Conservation (phyloP, 1,140 invertebrate genomes). For the Ladona fulva region DNA sequence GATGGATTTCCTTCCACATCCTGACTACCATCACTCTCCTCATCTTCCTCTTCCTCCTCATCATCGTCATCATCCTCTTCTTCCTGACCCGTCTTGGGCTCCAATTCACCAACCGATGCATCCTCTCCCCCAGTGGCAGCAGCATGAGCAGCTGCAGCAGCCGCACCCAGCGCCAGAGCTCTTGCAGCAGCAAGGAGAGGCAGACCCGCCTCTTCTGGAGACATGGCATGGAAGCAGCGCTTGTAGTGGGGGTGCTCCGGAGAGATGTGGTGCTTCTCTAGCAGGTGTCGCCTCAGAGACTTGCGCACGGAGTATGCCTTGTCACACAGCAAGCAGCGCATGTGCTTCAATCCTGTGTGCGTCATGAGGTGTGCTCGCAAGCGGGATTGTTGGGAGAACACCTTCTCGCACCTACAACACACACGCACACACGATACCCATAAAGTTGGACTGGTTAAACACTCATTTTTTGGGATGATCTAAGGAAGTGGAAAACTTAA, state of each 20-base stretch:
- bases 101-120: not conserved
- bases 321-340: conserved; percentile 25
- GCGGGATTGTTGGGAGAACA: conserved; percentile 7
- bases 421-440: not conserved
- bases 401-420: conserved; percentile 15
- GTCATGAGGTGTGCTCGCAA: conserved; percentile 25
- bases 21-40: conserved; percentile 6
- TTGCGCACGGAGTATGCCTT: conserved; percentile 24
- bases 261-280: conserved; percentile 23
- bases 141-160: not conserved
- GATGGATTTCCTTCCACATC: not conserved
- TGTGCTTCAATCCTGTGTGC: conserved; percentile 26
- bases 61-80: not conserved
- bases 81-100: not conserved
- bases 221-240: conserved; percentile 24
- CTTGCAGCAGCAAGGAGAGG: not conserved
- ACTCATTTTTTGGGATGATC: not conserved
- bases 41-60: not conserved
- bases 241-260: conserved; percentile 24
- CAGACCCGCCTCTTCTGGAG: conserved; percentile 25
- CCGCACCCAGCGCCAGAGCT: not conserved
- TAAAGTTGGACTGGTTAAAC: not conserved
- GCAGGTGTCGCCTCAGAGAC: conserved; percentile 24
- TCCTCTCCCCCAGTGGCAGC: not conserved
- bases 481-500: not conserved